Percentiles rank a stretch among this genome's conserved stretches.
These are phyloP conservation scores for Hirtodrosophila alboralis DNA, from an alignment of 2,888 invertebrate genomes.

Conservation along the genomic window DNA sequence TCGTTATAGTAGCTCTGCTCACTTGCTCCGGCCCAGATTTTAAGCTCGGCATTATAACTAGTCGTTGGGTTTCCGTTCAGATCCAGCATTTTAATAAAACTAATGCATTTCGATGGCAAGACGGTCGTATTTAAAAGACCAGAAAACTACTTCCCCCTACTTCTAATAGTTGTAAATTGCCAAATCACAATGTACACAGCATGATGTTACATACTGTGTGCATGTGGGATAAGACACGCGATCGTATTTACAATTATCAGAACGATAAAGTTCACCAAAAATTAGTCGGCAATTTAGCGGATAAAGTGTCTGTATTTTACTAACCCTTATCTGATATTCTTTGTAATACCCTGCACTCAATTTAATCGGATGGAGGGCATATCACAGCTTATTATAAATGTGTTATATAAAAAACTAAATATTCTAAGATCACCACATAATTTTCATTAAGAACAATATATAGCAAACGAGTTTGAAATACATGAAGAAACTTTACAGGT, in stretches of 20 bases:
- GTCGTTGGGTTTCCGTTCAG: conserved; percentile 50
- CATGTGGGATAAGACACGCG: conserved; percentile 31
- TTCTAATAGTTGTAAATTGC: conserved; percentile 8
- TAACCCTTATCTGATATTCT: background rate
- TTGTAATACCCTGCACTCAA: no score
- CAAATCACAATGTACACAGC: conserved; percentile 8
- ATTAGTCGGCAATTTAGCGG: conserved; percentile 61
- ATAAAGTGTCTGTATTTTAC: conserved; percentile 40
- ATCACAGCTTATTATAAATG: no score
- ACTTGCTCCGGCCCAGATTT: conserved; percentile 59
- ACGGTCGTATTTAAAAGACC: conserved; percentile 47
- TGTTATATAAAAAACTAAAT: no score
- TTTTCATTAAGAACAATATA: no score
- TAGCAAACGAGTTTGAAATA: no score
- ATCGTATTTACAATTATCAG: conserved; percentile 28
- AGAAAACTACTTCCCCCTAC: conserved; percentile 1
- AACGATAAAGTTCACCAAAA: conserved; percentile 21
- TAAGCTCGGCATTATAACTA: conserved; percentile 40
- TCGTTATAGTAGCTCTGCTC: conserved; percentile 55
- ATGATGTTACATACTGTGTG: conserved; percentile 20
- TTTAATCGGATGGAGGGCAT: no score
- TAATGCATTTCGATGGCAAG: conserved; percentile 10
- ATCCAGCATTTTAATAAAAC: conserved; percentile 51
- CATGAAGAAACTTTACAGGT: no score
- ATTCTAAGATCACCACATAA: no score